A percentile compares a stretch with the other conserved stretches of the same genome.
phyloP scores from a whole-genome alignment of 1,140 invertebrate genomes.

The Bathynomus jamesi region DNA sequence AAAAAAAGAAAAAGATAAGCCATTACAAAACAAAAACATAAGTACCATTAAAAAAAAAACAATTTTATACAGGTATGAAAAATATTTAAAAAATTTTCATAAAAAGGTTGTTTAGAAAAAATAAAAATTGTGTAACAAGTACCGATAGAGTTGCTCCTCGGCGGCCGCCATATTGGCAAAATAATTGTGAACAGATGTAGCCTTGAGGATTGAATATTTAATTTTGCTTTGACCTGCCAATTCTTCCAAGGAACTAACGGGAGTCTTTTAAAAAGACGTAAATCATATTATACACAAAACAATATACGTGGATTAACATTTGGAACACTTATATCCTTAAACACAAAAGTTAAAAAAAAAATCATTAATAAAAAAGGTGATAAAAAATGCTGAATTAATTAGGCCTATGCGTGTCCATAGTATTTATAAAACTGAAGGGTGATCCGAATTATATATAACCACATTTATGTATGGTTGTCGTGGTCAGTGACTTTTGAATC shows the following conservation, averaged over 20 bases:
- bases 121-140: slow-evolving; percentile 22
- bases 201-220: slow-evolving; percentile 80
- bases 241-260: slow-evolving; percentile 78
- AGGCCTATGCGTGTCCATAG: no score
- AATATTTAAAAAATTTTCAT: not conserved
- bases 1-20: no score
- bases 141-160: slow-evolving; percentile 78
- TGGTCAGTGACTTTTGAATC: no score
- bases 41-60: not conserved
- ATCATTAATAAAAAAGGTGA: not conserved
- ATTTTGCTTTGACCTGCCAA: slow-evolving; percentile 76
- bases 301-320: no score
- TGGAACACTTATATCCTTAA: not conserved
- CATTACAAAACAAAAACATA: not conserved
- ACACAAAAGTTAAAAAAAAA: not conserved
- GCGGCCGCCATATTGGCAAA: slow-evolving; percentile 87
- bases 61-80: not conserved
- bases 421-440: no score
- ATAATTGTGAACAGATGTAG: slow-evolving; percentile 72
- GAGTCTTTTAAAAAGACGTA: slow-evolving; percentile 58
- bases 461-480: no score
- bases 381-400: no score
- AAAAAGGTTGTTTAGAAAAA: not conserved
- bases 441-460: no score
- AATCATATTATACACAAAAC: no score